These are phyloP conservation scores for Pelobates fuscus DNA, from an alignment of 2,113 vertebrate genomes.

Conservation along the genomic window DNA sequence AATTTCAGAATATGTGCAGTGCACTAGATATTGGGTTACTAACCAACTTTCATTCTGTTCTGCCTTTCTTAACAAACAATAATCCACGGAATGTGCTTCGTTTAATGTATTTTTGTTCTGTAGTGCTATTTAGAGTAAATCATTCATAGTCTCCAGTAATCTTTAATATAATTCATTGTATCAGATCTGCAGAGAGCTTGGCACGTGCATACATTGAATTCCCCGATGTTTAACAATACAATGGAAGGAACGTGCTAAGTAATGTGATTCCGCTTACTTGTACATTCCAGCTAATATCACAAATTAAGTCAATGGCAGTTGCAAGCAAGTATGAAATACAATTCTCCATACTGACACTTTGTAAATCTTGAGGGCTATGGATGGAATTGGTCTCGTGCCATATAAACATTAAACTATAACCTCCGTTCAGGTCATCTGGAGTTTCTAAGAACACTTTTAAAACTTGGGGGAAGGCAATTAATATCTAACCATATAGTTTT, in stretches of 20 bases:
- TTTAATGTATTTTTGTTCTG: constrained; percentile 3
- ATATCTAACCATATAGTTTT: too few relatives aligned
- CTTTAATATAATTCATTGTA: constrained; percentile 7
- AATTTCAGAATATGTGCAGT: not conserved
- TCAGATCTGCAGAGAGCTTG: constrained; percentile 4
- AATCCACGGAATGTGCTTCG: not conserved
- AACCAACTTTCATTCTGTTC: not conserved
- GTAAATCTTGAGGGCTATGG: not conserved
- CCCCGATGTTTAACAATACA: not conserved
- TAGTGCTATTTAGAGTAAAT: not conserved
- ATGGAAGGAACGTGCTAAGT: not conserved
- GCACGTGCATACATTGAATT: constrained; percentile 18
- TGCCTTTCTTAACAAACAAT: not conserved
- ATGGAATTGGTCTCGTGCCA: not conserved
- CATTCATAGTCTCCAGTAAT: constrained; percentile 21
- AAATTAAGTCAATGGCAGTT: not conserved
- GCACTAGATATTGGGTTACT: not conserved
- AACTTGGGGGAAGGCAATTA: too few relatives aligned
- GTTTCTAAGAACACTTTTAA: not conserved
- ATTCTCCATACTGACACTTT: not conserved
- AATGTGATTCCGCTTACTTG: not conserved
- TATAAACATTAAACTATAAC: not conserved
- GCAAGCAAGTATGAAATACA: not conserved
- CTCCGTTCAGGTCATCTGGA: not conserved
- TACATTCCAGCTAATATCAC: not conserved